phyloP scores from a whole-genome alignment of 1,140 invertebrate species.

The Rhynchophorus ferrugineus region DNA sequence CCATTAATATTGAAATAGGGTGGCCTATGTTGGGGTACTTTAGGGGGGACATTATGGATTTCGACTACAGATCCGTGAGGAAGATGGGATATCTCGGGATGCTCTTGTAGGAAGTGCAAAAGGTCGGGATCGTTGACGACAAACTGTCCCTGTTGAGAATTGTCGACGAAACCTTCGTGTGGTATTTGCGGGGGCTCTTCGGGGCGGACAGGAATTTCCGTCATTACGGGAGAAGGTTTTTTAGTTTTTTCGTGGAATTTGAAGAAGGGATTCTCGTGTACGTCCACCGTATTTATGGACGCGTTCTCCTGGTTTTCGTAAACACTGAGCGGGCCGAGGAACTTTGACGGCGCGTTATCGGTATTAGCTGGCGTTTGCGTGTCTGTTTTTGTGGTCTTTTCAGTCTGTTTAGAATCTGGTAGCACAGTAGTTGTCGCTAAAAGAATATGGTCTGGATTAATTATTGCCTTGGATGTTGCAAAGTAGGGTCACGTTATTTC shows the following conservation, averaged over 20 bases:
- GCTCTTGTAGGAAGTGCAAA: constrained; percentile 36
- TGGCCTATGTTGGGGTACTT: background rate
- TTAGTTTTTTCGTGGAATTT: constrained; percentile 7
- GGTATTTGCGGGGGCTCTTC: background rate
- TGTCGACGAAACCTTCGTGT: constrained; percentile 4
- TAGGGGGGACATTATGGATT: constrained; percentile 31
- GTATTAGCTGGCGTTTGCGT: constrained; percentile 6
- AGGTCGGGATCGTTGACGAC: constrained; percentile 33
- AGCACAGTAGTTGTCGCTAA: background rate
- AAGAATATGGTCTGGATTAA: constrained; percentile 8
- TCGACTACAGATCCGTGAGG: constrained; percentile 38
- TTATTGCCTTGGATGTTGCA: too few species aligned
- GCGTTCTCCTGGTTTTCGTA: constrained; percentile 29
- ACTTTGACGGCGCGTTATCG: constrained; percentile 33
- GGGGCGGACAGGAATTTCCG: constrained; percentile 5
- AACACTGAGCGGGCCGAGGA: constrained; percentile 33
- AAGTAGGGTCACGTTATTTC: too few species aligned
- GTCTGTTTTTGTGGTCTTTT: constrained; percentile 15
- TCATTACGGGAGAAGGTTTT: background rate
- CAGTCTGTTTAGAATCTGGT: background rate
- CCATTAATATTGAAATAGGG: constrained; percentile 5
- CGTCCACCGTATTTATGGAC: constrained; percentile 9
- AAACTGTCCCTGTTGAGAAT: constrained; percentile 27
- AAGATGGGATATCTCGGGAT: constrained; percentile 37
- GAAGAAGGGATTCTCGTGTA: constrained; percentile 34